These are phyloP conservation scores for Chondrilla cf. caribensis DNA, from an alignment of 37 sponge, comb jelly and placozoan species.

Conservation along the genomic window DNA sequence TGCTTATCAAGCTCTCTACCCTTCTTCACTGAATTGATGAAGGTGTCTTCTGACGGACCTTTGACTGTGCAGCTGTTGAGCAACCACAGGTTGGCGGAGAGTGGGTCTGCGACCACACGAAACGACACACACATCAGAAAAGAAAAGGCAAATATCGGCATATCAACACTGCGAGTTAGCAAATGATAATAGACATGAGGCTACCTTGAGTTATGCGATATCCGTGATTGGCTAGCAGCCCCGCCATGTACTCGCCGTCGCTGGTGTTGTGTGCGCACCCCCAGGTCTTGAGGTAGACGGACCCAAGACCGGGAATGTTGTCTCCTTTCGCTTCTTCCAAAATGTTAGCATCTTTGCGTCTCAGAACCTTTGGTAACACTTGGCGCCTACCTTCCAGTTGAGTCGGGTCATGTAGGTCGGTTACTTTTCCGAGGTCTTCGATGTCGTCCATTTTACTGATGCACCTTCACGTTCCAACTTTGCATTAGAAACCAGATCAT, in stretches of 20 bases:
- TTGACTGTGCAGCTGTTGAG: conserved; percentile 98
- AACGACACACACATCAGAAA: not conserved
- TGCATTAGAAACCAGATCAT: no score
- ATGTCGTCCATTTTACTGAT: conserved; percentile 14
- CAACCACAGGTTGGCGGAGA: conserved; percentile 84
- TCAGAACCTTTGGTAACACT: not conserved
- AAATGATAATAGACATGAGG: no score
- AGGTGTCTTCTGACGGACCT: conserved; percentile 89
- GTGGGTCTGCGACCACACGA: conserved; percentile 54
- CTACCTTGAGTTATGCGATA: conserved; percentile 61
- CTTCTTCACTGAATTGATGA: conserved; percentile 63
- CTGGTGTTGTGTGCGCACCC: conserved; percentile 97
- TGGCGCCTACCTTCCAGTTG: not conserved
- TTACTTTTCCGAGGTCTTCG: not conserved
- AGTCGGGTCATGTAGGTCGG: not conserved
- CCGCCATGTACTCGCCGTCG: conserved; percentile 98
- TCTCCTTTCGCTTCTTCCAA: not conserved
- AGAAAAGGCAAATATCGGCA: not conserved
- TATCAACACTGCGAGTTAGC: not conserved
- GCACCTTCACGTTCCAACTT: no score
- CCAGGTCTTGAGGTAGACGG: conserved; percentile 92
- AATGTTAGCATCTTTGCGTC: not conserved
- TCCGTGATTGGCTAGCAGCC: conserved; percentile 76
- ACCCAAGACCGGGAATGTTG: conserved; percentile 68
- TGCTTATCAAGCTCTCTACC: conserved; percentile 69